Percentiles rank a stretch among this genome's conserved stretches.
Conservation (phyloP, 2,113 vertebrate species). For the Podocnemis expansa region DNA sequence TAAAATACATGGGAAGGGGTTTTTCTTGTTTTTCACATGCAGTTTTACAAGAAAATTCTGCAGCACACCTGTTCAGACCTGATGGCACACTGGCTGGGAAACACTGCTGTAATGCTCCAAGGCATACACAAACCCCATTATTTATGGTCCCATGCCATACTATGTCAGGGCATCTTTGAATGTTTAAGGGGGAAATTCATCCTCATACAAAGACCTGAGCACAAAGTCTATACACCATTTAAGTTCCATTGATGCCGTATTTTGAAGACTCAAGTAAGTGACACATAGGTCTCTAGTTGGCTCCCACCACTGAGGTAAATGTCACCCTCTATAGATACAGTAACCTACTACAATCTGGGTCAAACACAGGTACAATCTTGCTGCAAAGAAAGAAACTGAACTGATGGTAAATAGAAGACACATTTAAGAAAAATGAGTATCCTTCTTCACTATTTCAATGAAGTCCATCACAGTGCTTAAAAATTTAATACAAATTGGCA, state of each 20-base stretch:
- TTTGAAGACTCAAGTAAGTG: slow-evolving; percentile 8
- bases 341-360: slow-evolving; percentile 9
- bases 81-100: background rate
- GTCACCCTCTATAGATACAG: slow-evolving; percentile 20
- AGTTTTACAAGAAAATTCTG: background rate
- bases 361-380: slow-evolving; percentile 7
- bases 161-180: slow-evolving; percentile 20
- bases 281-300: fast-evolving
- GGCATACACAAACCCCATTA: slow-evolving; percentile 47
- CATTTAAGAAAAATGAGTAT: background rate
- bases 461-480: slow-evolving; percentile 36
- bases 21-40: background rate
- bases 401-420: background rate
- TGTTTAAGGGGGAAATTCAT: background rate
- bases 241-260: background rate
- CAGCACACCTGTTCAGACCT: background rate
- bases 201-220: background rate
- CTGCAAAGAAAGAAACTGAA: background rate
- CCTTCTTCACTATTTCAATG: slow-evolving; percentile 3
- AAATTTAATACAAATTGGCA: slow-evolving; percentile 35
- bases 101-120: slow-evolving; percentile 4
- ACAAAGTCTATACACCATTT: background rate
- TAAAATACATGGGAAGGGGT: background rate
- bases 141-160: slow-evolving; percentile 49
- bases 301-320: background rate